Evolutionary conservation across 2,113 vertebrate species (phyloP).

Genomic region (Excalfactoria chinensis): DNA sequence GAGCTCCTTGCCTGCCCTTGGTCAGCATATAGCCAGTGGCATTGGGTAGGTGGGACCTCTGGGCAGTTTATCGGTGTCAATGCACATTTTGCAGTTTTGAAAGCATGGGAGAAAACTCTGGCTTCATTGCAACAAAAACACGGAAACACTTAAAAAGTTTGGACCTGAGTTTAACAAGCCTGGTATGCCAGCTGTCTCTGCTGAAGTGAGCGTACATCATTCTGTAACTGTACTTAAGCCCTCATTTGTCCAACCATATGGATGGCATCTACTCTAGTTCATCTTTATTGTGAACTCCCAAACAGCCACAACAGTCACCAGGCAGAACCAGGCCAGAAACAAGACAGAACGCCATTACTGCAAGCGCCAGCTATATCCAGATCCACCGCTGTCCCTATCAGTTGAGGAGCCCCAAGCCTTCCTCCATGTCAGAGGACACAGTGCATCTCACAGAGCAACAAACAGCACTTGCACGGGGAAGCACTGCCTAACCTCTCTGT

Average conservation of each 20-base stretch:
- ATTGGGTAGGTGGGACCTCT: background rate
- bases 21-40: background rate
- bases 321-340: background rate
- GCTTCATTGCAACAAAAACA: background rate
- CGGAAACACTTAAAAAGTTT: background rate
- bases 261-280: background rate
- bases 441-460: background rate
- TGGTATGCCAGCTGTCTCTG: background rate
- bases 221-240: background rate
- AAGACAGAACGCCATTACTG: background rate
- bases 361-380: background rate
- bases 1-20: background rate
- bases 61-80: fast-evolving
- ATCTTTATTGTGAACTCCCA: background rate
- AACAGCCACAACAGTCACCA: background rate
- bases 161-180: background rate
- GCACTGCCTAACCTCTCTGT: background rate
- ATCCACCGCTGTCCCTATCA: background rate
- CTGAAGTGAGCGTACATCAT: background rate
- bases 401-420: background rate
- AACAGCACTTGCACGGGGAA: background rate
- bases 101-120: background rate
- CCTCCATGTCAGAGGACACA: background rate
- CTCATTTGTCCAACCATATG: background rate
- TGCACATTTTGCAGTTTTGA: background rate